Conservation (phyloP, 2,113 vertebrate genomes). For the Microtus ochrogaster region DNA sequence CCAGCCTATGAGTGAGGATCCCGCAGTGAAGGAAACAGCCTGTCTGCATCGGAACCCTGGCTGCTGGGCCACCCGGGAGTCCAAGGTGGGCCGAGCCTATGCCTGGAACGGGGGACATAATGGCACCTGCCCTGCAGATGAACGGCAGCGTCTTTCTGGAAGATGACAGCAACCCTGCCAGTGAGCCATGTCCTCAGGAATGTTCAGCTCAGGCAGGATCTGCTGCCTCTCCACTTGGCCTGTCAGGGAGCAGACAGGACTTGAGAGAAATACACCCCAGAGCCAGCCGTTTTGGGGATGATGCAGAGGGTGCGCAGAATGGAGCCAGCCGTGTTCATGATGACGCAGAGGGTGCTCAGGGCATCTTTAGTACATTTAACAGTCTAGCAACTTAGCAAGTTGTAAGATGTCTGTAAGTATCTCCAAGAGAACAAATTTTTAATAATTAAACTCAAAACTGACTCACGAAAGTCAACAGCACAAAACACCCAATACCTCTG, state of each 20-base stretch:
- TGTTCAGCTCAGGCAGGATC: constrained; percentile 90
- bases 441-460: not conserved
- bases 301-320: constrained; percentile 45
- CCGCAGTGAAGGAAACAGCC: not conserved
- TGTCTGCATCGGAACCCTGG: not conserved
- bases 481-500: not conserved
- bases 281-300: constrained; percentile 90
- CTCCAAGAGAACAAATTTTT: not conserved
- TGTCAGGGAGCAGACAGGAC: constrained; percentile 85
- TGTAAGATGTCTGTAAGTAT: not conserved
- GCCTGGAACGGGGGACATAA: not conserved
- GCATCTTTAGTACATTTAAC: not conserved
- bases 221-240: constrained; percentile 85
- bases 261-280: constrained; percentile 91
- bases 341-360: constrained; percentile 57
- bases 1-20: not conserved
- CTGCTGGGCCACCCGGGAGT: constrained; percentile 54
- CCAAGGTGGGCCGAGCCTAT: not conserved
- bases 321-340: constrained; percentile 90
- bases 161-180: constrained; percentile 96
- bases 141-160: constrained; percentile 87
- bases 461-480: not conserved
- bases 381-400: not conserved
- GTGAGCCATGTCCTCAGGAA: constrained; percentile 95
- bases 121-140: fast-evolving